phyloP scores from a whole-genome alignment of 2,888 invertebrate genomes.

The Lasioglossum vierecki region DNA sequence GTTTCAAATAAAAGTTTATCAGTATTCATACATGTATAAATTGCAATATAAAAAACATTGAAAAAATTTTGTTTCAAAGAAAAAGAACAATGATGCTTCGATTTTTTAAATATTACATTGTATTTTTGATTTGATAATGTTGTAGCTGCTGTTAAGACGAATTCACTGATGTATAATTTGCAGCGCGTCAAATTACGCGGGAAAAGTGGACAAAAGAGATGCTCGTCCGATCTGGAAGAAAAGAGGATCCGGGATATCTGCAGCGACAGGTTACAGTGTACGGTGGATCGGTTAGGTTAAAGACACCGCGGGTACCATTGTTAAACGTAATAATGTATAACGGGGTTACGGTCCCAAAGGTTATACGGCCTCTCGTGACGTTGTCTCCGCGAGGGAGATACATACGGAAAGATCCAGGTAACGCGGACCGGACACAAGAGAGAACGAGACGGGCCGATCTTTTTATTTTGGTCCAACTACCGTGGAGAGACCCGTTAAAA shows the following conservation, averaged over 20 bases:
- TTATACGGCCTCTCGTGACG: conserved; percentile 56
- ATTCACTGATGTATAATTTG: no score
- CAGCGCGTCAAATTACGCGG: conserved; percentile 49
- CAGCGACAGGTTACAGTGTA: conserved; percentile 52
- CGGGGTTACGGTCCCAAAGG: conserved; percentile 75
- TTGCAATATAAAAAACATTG: no score
- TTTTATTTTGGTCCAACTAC: conserved; percentile 51
- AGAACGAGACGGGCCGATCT: conserved; percentile 39
- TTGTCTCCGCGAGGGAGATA: conserved; percentile 42
- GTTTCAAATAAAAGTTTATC: no score
- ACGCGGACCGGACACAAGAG: conserved; percentile 13
- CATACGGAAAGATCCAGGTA: conserved; percentile 12
- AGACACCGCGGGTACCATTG: conserved; percentile 64
- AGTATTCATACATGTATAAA: no score
- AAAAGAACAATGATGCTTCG: no score
- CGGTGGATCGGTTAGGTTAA: conserved; percentile 53
- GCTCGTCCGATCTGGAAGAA: not conserved
- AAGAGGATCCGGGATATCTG: conserved; percentile 52
- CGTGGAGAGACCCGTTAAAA: conserved; percentile 49
- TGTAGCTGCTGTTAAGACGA: no score
- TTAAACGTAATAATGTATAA: conserved; percentile 76
- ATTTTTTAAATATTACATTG: no score
- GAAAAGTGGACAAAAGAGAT: conserved; percentile 5
- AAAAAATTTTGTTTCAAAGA: no score
- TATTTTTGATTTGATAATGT: no score